These are phyloP conservation scores for Tapera naevia DNA, from an alignment of 2,797 vertebrate genomes.

Conservation along the genomic window DNA sequence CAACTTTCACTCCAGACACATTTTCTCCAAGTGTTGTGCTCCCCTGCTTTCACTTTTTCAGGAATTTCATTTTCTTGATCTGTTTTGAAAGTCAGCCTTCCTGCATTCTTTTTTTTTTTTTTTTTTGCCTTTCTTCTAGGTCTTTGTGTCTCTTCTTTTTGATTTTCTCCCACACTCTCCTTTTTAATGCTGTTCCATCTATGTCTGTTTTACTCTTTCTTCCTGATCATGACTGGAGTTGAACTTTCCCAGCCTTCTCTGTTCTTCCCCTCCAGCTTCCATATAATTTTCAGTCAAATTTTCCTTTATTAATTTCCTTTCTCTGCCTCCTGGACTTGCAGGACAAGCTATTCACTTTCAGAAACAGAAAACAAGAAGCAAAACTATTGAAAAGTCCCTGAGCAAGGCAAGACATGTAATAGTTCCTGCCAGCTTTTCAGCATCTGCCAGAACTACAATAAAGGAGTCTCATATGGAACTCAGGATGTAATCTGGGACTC, in stretches of 20 bases:
- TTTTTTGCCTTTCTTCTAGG: background rate
- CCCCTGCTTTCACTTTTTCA: background rate
- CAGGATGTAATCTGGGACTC: background rate
- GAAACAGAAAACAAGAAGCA: background rate
- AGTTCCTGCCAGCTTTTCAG: background rate
- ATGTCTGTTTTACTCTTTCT: background rate
- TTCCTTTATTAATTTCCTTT: background rate
- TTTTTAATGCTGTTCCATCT: background rate
- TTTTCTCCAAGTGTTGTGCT: background rate
- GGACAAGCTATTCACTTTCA: background rate
- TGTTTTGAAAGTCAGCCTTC: background rate
- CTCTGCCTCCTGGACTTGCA: background rate
- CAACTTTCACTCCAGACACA: background rate
- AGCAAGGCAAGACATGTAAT: background rate
- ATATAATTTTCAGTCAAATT: conserved; percentile 4
- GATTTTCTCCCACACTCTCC: background rate
- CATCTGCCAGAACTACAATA: background rate
- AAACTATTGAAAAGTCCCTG: background rate
- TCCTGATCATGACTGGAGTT: background rate
- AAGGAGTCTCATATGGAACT: background rate
- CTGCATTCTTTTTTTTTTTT: background rate
- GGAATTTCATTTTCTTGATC: background rate
- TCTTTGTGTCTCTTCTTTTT: background rate
- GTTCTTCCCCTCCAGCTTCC: background rate
- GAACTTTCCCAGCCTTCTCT: background rate